Evolutionary conservation across 2,113 vertebrate species (phyloP).

Genomic region (Zootoca vivipara): DNA sequence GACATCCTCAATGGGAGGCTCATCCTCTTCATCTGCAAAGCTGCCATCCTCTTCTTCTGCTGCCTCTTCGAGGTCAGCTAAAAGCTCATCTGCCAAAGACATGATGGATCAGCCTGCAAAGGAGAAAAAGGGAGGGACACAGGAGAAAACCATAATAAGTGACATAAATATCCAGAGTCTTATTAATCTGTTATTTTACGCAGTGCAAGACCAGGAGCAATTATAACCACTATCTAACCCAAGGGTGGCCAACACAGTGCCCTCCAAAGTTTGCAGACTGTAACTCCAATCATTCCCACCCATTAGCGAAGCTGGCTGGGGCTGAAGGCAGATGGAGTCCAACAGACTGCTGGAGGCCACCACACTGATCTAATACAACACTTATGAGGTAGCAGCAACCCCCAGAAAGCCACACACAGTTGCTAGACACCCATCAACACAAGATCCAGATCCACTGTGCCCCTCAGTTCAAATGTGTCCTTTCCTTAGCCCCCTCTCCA

Average conservation of each 20-base stretch:
- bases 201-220: background rate
- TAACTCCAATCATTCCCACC: too few relatives aligned
- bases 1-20: constrained; percentile 83
- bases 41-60: constrained; percentile 86
- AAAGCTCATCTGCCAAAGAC: constrained; percentile 91
- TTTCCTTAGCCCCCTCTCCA: background rate
- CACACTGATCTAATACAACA: background rate
- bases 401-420: background rate
- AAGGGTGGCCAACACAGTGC: background rate
- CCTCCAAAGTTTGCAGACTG: too few relatives aligned
- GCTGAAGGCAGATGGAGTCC: too few relatives aligned
- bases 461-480: background rate
- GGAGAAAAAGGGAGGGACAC: background rate
- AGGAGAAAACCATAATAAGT: background rate
- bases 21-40: constrained; percentile 70
- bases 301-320: too few relatives aligned
- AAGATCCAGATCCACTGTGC: background rate
- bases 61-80: constrained; percentile 91
- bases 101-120: constrained; percentile 64
- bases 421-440: background rate
- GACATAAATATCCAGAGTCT: background rate
- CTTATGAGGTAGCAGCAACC: background rate
- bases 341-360: too few relatives aligned
- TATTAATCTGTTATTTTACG: background rate
- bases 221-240: background rate